phyloP scores from a whole-genome alignment of 2,797 vertebrate genomes.

The Peromyscus eremicus region DNA sequence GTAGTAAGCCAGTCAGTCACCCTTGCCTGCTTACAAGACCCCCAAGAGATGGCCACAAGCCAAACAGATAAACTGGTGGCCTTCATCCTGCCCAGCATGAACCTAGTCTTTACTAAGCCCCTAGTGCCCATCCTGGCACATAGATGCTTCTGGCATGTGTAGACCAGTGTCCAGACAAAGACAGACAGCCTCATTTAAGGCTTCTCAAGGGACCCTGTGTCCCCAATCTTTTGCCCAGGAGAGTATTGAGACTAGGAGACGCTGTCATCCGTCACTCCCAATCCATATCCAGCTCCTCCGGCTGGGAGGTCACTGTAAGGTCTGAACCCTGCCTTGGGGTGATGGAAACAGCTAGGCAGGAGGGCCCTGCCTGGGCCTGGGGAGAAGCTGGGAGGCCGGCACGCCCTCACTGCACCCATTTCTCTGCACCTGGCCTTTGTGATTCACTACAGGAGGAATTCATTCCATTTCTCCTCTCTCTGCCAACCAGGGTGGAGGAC shows the following conservation, averaged over 20 bases:
- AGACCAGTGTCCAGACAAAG: not conserved
- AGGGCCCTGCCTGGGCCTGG: not conserved
- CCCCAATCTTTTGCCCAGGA: not conserved
- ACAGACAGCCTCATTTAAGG: not conserved
- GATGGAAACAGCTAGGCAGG: not conserved
- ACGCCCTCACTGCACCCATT: not conserved
- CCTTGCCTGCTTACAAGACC: not conserved
- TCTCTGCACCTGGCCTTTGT: conserved; percentile 30
- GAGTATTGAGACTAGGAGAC: not conserved
- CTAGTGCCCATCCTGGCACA: not conserved
- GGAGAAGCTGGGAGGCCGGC: not conserved
- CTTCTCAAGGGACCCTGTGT: not conserved
- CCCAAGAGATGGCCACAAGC: not conserved
- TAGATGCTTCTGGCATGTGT: too few relatives aligned
- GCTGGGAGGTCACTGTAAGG: not conserved
- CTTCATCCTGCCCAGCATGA: too few relatives aligned
- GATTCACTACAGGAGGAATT: conserved; percentile 50
- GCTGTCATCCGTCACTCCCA: too few relatives aligned
- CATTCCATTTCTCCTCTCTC: not conserved
- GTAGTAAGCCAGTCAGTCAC: not conserved
- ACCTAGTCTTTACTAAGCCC: not conserved
- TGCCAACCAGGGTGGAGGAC: not conserved
- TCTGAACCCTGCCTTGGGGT: not conserved
- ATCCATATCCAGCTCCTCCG: not conserved
- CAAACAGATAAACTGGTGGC: not conserved